Percentiles rank a stretch among this genome's conserved stretches.
phyloP scores from a whole-genome alignment of 2,113 vertebrate species.

The Catagonus wagneri region DNA sequence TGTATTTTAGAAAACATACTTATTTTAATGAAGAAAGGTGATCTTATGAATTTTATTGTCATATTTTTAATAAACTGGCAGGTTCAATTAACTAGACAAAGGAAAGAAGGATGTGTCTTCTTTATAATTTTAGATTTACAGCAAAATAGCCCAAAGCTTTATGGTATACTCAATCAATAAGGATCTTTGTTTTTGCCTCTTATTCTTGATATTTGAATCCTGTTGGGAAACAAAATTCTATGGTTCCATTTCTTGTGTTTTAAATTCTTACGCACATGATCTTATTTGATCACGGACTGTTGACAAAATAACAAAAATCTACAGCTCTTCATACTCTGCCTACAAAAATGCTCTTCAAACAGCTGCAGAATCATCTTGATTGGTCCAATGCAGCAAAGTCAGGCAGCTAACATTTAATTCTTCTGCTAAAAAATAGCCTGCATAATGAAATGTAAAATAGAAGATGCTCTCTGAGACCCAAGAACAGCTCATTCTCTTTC shows the following conservation, averaged over 20 bases:
- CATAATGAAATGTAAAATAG: constrained; percentile 60
- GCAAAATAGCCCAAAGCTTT: neutral
- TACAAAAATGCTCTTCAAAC: constrained; percentile 12
- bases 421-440: constrained; percentile 27
- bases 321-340: neutral
- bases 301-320: constrained; percentile 60
- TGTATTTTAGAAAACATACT: neutral
- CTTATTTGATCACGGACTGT: constrained; percentile 8
- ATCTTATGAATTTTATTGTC: neutral
- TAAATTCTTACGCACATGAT: constrained; percentile 38
- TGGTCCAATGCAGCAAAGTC: constrained; percentile 31
- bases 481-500: neutral
- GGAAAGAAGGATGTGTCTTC: neutral
- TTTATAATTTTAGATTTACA: neutral
- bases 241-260: neutral
- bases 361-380: constrained; percentile 63
- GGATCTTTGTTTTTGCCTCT: neutral
- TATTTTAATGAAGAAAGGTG: neutral
- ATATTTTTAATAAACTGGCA: neutral
- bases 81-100: neutral
- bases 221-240: neutral
- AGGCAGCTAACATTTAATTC: constrained; percentile 52
- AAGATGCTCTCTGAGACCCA: neutral
- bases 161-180: neutral
- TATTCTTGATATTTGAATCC: neutral